A percentile compares a stretch with the other conserved stretches of the same genome.
Evolutionary conservation across 2,888 invertebrate genomes (phyloP).

Genomic region (Dexiosoma caninum): DNA sequence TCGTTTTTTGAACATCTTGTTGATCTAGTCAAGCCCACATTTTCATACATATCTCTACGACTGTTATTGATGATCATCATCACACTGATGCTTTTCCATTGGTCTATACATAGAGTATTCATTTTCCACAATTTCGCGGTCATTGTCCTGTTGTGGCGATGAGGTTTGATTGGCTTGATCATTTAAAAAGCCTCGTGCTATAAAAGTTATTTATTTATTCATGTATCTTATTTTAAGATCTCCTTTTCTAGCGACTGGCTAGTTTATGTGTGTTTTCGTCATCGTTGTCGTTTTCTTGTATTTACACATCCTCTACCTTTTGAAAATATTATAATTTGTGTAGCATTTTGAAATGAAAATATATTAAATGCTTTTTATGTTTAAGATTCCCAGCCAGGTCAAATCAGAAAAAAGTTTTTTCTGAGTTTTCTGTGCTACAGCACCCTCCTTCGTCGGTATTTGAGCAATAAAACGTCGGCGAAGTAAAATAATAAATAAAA

Average conservation of each 20-base stretch:
- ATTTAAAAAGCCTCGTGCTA: conserved; percentile 44
- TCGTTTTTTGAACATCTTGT: not conserved
- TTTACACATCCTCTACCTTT: no score
- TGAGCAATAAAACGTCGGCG: no score
- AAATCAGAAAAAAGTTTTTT: no score
- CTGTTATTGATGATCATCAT: not conserved
- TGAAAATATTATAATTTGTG: no score
- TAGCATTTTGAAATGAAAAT: no score
- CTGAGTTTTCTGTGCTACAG: no score
- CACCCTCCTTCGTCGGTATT: no score
- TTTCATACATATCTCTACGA: not conserved
- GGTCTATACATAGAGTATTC: not conserved
- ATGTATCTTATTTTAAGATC: conserved; percentile 3
- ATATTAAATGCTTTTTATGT: no score
- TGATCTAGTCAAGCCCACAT: conserved; percentile 21
- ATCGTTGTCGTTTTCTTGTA: no score
- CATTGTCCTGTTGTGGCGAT: conserved; percentile 55
- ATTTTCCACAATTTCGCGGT: conserved; percentile 55
- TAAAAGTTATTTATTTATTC: conserved; percentile 31
- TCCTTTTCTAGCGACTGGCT: not conserved
- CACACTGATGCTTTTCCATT: conserved; percentile 5
- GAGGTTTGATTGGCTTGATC: conserved; percentile 30
- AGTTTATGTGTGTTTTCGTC: not conserved
- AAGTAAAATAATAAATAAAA: no score
- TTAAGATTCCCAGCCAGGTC: no score